Evolutionary conservation across 2,888 invertebrate species (phyloP), one percentile per base, ranked within the genome.

Genomic region (Serrognathus titanus): DNA sequence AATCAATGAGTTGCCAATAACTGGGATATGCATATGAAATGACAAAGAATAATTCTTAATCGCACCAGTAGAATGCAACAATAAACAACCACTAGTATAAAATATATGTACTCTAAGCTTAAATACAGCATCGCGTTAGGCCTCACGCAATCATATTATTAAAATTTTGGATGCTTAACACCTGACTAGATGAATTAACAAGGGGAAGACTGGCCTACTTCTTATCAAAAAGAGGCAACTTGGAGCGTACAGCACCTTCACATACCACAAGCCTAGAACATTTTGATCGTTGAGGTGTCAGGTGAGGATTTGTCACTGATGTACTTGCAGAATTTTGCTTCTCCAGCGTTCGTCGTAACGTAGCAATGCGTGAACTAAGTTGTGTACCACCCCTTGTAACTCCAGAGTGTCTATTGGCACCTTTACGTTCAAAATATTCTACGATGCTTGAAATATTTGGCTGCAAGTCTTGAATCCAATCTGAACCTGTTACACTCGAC

Each of bases 171-270:
- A 43, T 43, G 43, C 43, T 43, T 43, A 13, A 54, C 54, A 48
- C 49, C 45, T 54, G 54, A 54, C 54, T 54, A 54, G 54, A 54
- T 43, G 48, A 48, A 54, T 41, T 49, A 12, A 35, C 13, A 31
- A 43, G 49, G 11, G 39, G n/a, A 43, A 43, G 31, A 39, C 38
- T 48, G 16, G 48, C 37, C n/a, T 12, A 55, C 72, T 85, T 83
- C 72, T 87, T 90, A 77, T 93, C 93, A 77, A 93, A 93, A 40
- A 93, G 84, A 63, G 89, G 90, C 72, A 93, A 81, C 77, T 93
- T 93, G 51, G 91, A 92, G 71, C 86, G 84, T 58, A 93, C 93
- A 51, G 92, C 92, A 63, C 93, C 93, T 72, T 92, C 92, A 77
- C 92, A 93, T 37, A 93, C 83, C 72, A 87, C 85, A 63, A 92